Evolutionary conservation across 2,797 vertebrate genomes (phyloP).

Genomic region (Takifugu rubripes): DNA sequence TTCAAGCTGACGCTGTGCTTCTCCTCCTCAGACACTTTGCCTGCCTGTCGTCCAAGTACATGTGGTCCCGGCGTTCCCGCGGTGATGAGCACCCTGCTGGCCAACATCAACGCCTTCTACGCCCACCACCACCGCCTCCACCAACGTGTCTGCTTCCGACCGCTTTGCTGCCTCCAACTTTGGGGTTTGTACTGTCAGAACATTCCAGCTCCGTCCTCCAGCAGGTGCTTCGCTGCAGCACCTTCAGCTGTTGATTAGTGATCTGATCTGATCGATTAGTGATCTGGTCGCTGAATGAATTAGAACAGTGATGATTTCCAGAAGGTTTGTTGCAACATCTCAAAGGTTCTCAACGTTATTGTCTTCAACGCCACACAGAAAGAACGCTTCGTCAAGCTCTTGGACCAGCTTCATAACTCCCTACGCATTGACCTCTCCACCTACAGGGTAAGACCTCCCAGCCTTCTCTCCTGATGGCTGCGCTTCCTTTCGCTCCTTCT

Average conservation of each 20-base stretch:
- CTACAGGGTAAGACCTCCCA: slow-evolving; percentile 81
- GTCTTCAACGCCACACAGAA: slow-evolving; percentile 86
- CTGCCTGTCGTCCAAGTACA: slow-evolving; percentile 98
- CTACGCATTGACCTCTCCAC: slow-evolving; percentile 96
- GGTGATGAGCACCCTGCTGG: slow-evolving; percentile 95
- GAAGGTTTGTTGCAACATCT: not conserved
- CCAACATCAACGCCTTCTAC: slow-evolving; percentile 99
- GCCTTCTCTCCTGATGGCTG: not conserved
- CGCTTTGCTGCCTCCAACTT: slow-evolving; percentile 97
- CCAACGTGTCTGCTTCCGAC: slow-evolving; percentile 95
- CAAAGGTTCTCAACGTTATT: not conserved
- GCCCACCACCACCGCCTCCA: slow-evolving; percentile 97
- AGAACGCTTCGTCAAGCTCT: slow-evolving; percentile 95
- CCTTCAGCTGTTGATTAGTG: not conserved
- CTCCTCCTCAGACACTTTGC: slow-evolving; percentile 87
- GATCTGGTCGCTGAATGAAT: no score
- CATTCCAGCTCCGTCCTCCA: not conserved
- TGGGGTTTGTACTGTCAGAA: slow-evolving; percentile 79
- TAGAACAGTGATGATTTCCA: no score
- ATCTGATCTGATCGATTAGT: not conserved
- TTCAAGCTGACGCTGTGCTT: slow-evolving; percentile 4
- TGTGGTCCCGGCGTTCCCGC: slow-evolving; percentile 98
- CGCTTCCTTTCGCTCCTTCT: not conserved
- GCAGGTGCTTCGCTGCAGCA: no score
- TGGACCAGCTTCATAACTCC: slow-evolving; percentile 98